Conservation (phyloP, 2,113 vertebrate genomes). For the Lycaon pictus region DNA sequence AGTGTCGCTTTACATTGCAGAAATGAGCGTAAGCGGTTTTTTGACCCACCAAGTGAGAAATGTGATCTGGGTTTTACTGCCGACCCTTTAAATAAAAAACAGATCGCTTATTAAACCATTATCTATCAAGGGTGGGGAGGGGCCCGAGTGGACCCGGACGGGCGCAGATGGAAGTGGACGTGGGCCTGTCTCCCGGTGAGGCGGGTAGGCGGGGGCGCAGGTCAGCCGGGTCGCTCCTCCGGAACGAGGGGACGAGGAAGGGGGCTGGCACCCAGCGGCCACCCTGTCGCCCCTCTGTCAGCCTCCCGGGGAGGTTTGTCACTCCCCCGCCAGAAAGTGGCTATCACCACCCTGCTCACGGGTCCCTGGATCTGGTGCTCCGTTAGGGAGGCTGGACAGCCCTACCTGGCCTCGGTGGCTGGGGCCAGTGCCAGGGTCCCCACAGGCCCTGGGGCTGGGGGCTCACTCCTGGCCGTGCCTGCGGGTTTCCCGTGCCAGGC, state of each 20-base stretch:
- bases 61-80: constrained; percentile 95
- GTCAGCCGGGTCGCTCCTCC: neutral
- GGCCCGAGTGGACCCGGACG: constrained; percentile 75
- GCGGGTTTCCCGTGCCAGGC: neutral
- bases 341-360: accelerated
- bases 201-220: accelerated
- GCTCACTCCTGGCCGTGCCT: neutral
- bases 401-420: accelerated
- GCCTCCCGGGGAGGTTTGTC: neutral
- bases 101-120: constrained; percentile 95
- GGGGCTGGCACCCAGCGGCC: neutral
- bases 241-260: accelerated
- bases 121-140: constrained; percentile 89
- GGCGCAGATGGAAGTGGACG: constrained; percentile 77
- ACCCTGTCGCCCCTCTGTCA: accelerated
- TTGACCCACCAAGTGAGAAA: constrained; percentile 96
- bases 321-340: accelerated
- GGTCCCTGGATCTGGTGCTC: accelerated
- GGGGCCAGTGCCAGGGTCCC: neutral
- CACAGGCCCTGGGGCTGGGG: neutral
- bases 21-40: constrained; percentile 98
- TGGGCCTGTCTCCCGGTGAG: constrained; percentile 75
- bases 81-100: constrained; percentile 95
- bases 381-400: accelerated
- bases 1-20: constrained; percentile 99